Conservation (phyloP, 2,888 invertebrate species). For the Oxytorus armatus region DNA sequence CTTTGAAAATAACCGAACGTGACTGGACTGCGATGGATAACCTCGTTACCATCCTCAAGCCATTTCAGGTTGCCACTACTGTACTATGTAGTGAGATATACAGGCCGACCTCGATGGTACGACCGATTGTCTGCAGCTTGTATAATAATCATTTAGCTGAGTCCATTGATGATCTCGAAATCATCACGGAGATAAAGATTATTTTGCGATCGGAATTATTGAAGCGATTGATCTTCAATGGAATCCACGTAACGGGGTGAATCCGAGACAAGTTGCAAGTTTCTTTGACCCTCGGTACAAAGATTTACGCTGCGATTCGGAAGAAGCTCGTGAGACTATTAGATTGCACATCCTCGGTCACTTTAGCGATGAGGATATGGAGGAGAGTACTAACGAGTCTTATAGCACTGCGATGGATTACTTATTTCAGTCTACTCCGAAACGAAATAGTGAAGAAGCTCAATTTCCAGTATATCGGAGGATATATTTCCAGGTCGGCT, state of each 20-base stretch:
- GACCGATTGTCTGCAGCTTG: constrained; percentile 18
- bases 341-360: constrained; percentile 1
- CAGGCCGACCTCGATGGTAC: background rate
- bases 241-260: constrained; percentile 6
- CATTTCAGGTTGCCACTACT: constrained; percentile 34
- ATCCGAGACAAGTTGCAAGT: constrained; percentile 44
- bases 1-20: constrained; percentile 34
- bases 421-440: constrained; percentile 25
- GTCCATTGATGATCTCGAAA: background rate
- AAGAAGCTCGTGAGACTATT: constrained; percentile 34
- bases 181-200: background rate
- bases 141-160: background rate
- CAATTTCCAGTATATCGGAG: constrained; percentile 30
- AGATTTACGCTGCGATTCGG: constrained; percentile 35
- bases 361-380: background rate
- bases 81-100: constrained; percentile 42
- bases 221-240: constrained; percentile 8
- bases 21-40: constrained; percentile 56
- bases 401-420: constrained; percentile 43
- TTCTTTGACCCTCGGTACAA: constrained; percentile 52
- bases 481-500: constrained; percentile 38
- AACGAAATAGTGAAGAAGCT: background rate
- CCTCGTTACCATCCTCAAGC: constrained; percentile 25
- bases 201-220: constrained; percentile 11
- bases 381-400: background rate